Conservation (phyloP, 2,797 vertebrate species). For the Setipinna tenuifilis region DNA sequence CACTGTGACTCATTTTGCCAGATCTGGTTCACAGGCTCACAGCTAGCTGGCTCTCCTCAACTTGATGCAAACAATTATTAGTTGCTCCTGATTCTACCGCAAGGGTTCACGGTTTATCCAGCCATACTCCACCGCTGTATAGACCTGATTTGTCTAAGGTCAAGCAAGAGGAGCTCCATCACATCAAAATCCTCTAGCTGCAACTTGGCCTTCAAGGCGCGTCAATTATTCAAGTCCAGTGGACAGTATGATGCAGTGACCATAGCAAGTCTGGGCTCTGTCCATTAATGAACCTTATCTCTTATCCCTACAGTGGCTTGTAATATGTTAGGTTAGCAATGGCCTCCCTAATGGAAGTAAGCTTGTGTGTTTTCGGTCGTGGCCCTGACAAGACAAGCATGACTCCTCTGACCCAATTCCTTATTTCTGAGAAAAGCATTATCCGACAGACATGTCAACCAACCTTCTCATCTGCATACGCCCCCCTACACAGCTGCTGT, state of each 20-base stretch:
- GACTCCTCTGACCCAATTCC: not conserved
- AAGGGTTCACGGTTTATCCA: not conserved
- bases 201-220: not conserved
- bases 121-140: not conserved
- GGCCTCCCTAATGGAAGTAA: not conserved
- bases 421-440: slow-evolving; percentile 4
- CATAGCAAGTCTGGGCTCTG: not conserved
- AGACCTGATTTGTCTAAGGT: not conserved
- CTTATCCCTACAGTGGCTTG: not conserved
- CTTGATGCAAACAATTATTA: not conserved
- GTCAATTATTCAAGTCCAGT: not conserved
- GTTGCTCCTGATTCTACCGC: not conserved
- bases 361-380: not conserved
- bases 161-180: not conserved
- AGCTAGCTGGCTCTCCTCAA: not conserved
- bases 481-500: not conserved
- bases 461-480: not conserved
- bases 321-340: not conserved
- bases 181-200: not conserved
- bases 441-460: not conserved
- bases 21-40: not conserved
- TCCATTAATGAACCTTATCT: not conserved
- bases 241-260: not conserved
- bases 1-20: no score
- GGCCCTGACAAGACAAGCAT: not conserved